Evolutionary conservation across 2,888 invertebrate species (phyloP).

Genomic region (Omphaloscelis lunosa): DNA sequence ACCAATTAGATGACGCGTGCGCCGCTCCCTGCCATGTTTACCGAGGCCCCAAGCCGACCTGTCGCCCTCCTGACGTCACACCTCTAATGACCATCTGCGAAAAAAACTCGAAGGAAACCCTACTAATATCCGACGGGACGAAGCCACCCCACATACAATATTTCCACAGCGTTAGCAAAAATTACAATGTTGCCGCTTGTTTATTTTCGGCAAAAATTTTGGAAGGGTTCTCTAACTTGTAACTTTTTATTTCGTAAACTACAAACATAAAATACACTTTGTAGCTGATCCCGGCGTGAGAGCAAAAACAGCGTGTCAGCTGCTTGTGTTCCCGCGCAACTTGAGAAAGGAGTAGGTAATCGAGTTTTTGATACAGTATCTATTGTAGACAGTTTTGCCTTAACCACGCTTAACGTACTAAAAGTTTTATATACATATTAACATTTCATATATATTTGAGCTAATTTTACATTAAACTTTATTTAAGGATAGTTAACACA

Average conservation of each 20-base stretch:
- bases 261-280: slow-evolving; percentile 38
- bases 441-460: not conserved
- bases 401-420: not conserved
- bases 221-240: slow-evolving; percentile 36
- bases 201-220: slow-evolving; percentile 25
- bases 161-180: slow-evolving; percentile 51
- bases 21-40: slow-evolving; percentile 82
- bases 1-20: slow-evolving; percentile 81
- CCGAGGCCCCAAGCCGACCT: slow-evolving; percentile 64
- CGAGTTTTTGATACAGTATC: slow-evolving; percentile 13
- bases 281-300: slow-evolving; percentile 11
- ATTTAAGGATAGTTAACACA: not conserved
- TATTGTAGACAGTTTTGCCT: not conserved
- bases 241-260: slow-evolving; percentile 38
- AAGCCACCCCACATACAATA: slow-evolving; percentile 37
- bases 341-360: slow-evolving; percentile 31
- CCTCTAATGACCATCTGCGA: slow-evolving; percentile 73
- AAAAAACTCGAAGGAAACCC: slow-evolving; percentile 73
- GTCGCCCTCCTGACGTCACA: slow-evolving; percentile 81
- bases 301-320: slow-evolving; percentile 50
- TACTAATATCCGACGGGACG: slow-evolving; percentile 53
- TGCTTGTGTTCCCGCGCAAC: slow-evolving; percentile 46
- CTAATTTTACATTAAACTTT: not conserved
- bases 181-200: slow-evolving; percentile 28
- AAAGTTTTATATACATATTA: not conserved